Evolutionary conservation across 2,113 vertebrate species (phyloP).

Genomic region (Zapornia atra): DNA sequence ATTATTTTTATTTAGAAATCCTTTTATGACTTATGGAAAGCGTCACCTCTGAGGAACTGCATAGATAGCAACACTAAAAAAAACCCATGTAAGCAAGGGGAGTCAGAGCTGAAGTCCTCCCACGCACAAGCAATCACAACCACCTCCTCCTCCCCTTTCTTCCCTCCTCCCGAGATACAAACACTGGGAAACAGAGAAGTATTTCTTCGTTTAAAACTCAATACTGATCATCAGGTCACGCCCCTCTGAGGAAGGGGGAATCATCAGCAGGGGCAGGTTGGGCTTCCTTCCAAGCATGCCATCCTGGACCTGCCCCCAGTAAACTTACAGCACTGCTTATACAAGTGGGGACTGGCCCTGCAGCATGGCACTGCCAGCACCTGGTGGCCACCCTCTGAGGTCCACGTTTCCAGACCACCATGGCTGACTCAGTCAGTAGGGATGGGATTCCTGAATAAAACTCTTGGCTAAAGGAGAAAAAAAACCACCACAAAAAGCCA

Average conservation of each 20-base stretch:
- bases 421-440: not conserved
- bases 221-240: rapidly evolving
- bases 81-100: not conserved
- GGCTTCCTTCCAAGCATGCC: not conserved
- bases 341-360: not conserved
- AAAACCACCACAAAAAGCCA: not conserved
- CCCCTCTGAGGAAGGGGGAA: not conserved
- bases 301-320: not conserved
- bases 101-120: not conserved
- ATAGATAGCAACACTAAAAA: not conserved
- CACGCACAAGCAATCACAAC: not conserved
- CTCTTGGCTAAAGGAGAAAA: not conserved
- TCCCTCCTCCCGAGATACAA: not conserved
- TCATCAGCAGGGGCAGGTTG: not conserved
- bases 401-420: not conserved
- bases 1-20: not conserved
- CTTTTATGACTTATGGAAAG: not conserved
- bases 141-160: not conserved
- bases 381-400: rapidly evolving
- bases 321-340: rapidly evolving
- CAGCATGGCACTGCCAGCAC: rapidly evolving
- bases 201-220: not conserved
- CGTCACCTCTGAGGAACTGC: not conserved
- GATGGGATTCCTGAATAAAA: not conserved
- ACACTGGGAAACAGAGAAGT: not conserved